Evolutionary conservation across 64 coral and sea anemone species (phyloP).

Genomic region (Actinia equina): DNA sequence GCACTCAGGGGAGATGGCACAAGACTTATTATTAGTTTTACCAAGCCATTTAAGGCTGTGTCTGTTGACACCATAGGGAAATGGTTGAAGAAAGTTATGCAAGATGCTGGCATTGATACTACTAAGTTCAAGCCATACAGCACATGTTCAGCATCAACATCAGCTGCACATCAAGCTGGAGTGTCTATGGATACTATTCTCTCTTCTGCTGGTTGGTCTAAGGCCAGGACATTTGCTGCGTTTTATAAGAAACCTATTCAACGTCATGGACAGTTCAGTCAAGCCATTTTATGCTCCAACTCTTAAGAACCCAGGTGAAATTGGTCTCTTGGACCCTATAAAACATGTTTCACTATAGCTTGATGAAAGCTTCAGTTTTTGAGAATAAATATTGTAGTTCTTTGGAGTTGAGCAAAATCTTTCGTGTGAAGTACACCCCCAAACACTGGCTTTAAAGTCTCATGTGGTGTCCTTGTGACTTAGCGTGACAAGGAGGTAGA

Average conservation of each 20-base stretch:
- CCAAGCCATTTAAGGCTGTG: slow-evolving; percentile 8
- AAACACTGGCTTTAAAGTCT: slow-evolving; percentile 11
- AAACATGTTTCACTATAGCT: not conserved
- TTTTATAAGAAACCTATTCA: not conserved
- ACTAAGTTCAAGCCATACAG: slow-evolving; percentile 33
- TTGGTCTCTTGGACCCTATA: not conserved
- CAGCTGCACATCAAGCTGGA: not conserved
- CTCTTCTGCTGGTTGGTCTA: slow-evolving; percentile 7
- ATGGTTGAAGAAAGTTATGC: slow-evolving; percentile 34
- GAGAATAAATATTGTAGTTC: slow-evolving; percentile 1
- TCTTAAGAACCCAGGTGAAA: not conserved
- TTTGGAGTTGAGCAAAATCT: not conserved
- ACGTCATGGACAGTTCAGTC: not conserved
- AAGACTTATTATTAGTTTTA: slow-evolving; percentile 16
- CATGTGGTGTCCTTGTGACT: slow-evolving; percentile 13
- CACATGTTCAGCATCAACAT: slow-evolving; percentile 34
- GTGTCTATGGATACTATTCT: slow-evolving; percentile 16
- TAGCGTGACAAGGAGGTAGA: not conserved
- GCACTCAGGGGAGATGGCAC: not conserved
- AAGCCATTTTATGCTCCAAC: not conserved
- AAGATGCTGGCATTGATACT: slow-evolving; percentile 19
- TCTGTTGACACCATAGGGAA: slow-evolving; percentile 15
- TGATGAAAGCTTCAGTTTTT: not conserved
- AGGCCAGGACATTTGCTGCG: not conserved
- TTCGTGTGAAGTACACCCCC: not conserved